Evolutionary conservation across 2,113 vertebrate genomes (phyloP).

Genomic region (Otolemur garnettii): DNA sequence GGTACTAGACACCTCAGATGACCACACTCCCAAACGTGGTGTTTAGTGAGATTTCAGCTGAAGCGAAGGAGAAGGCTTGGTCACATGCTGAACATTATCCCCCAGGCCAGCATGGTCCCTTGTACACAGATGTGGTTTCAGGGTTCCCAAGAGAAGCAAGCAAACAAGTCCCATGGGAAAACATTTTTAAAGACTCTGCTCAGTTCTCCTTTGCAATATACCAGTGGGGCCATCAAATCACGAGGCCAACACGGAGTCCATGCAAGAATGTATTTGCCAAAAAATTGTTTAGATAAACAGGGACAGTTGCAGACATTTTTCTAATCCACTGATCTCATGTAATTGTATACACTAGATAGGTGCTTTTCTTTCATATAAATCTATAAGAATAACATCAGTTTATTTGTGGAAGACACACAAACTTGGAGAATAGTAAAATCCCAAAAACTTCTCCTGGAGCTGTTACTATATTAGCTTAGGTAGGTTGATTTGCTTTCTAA

Average conservation of each 20-base stretch:
- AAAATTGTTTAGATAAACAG: not conserved
- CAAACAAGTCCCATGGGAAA: not conserved
- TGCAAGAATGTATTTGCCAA: not conserved
- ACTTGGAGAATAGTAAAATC: not conserved
- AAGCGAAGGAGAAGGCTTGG: not conserved
- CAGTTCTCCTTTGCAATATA: not conserved
- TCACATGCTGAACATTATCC: not conserved
- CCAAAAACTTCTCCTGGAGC: not conserved
- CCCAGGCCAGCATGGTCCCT: not conserved
- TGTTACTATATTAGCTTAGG: not conserved
- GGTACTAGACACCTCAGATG: not conserved
- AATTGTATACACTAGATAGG: not conserved
- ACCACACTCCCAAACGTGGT: not conserved
- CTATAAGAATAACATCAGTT: not conserved
- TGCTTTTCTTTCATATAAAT: not conserved
- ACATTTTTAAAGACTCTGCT: not conserved
- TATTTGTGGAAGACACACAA: not conserved
- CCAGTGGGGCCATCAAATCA: not conserved
- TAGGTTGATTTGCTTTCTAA: not conserved
- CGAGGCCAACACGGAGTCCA: not conserved
- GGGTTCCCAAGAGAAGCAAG: not conserved
- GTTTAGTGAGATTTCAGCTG: not conserved
- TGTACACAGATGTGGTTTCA: not conserved
- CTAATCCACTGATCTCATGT: not conserved
- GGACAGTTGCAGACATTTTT: not conserved